Conservation (phyloP, 2,113 vertebrate species). For the Vulpes ferrilata region DNA sequence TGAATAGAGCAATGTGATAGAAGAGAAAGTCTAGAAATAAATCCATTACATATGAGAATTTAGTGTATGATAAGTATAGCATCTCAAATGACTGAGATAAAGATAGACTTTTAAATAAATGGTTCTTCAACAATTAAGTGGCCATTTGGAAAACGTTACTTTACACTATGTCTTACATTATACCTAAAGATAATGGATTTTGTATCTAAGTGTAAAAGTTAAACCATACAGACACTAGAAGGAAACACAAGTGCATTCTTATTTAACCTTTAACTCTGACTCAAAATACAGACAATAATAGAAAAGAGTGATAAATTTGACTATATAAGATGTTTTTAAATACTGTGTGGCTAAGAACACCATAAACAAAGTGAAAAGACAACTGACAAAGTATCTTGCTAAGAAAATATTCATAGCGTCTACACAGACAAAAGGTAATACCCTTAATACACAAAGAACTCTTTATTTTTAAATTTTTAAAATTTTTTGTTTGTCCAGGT, state of each 20-base stretch:
- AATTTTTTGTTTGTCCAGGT: too few species aligned
- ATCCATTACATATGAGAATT: constrained; percentile 20
- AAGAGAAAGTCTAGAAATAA: constrained; percentile 27
- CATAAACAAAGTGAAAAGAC: constrained; percentile 11
- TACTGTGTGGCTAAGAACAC: background rate
- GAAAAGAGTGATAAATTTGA: constrained; percentile 40
- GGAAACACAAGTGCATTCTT: background rate
- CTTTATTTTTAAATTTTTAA: background rate
- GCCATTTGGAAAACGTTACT: background rate
- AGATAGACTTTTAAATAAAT: background rate
- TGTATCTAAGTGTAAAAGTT: background rate
- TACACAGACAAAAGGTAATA: background rate
- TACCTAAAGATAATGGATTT: background rate
- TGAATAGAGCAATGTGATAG: background rate
- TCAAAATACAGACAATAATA: background rate
- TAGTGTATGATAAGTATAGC: background rate
- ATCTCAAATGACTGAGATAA: background rate
- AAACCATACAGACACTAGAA: background rate
- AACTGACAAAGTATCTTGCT: background rate
- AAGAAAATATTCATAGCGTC: background rate
- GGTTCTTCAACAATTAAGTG: background rate
- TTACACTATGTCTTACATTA: background rate
- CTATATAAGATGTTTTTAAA: background rate
- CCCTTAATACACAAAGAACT: background rate
- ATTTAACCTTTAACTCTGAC: constrained; percentile 3